Evolutionary conservation across 2,113 vertebrate species (phyloP).

Genomic region (Echinops telfairi): DNA sequence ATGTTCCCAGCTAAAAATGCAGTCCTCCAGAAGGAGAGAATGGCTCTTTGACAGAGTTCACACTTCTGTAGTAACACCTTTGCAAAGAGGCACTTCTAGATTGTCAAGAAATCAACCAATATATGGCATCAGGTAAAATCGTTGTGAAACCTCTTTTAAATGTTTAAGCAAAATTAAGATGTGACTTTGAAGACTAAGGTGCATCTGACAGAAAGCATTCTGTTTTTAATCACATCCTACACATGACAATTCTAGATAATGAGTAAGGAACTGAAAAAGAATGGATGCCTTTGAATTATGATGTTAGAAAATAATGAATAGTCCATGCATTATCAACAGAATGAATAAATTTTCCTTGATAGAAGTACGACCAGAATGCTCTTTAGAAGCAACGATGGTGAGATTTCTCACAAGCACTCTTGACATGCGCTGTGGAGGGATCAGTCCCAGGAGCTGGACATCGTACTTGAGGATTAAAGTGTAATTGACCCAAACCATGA

Average conservation of each 20-base stretch:
- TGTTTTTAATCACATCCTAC: not conserved
- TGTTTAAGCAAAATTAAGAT: not conserved
- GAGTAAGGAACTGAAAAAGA: not conserved
- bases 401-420: too few relatives aligned
- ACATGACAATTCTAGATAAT: not conserved
- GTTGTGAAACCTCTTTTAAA: not conserved
- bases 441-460: too few relatives aligned
- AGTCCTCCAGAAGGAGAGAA: not conserved
- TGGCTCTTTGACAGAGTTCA: not conserved
- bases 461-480: too few relatives aligned
- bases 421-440: too few relatives aligned
- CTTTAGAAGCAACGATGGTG: too few relatives aligned
- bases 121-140: not conserved
- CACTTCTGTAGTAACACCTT: not conserved
- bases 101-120: not conserved
- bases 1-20: not conserved
- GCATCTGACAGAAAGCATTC: not conserved
- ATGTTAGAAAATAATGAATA: too few relatives aligned
- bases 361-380: too few relatives aligned
- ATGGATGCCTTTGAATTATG: not conserved
- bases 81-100: not conserved
- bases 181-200: not conserved
- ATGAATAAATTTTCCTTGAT: too few relatives aligned
- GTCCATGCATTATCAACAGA: too few relatives aligned
- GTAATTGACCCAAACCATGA: too few relatives aligned